phyloP scores from a whole-genome alignment of 35 echinoderm and acorn worm genomes.

The Ptychodera flava region DNA sequence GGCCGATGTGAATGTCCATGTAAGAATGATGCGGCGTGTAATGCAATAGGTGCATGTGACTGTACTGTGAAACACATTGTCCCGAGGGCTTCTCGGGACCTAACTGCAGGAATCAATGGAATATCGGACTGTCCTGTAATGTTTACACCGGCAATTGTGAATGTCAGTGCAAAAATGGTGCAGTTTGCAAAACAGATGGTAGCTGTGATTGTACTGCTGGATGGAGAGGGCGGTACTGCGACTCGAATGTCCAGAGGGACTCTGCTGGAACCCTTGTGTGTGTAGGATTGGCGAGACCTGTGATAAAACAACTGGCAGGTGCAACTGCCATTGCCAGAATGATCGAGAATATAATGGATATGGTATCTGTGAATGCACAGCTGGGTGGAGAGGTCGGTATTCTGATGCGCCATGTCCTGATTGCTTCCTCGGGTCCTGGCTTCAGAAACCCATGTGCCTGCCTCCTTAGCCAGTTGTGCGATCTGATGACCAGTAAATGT shows the following conservation, averaged over 20 bases:
- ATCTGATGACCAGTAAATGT: no score
- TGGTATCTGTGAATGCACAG: conserved; percentile 55
- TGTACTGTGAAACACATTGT: conserved; percentile 55
- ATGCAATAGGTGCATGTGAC: conserved; percentile 18
- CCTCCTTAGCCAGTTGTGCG: no score
- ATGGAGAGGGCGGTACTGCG: conserved; percentile 29
- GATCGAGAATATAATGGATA: conserved; percentile 41
- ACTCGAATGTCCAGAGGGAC: conserved; percentile 37
- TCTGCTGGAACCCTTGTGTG: conserved; percentile 43
- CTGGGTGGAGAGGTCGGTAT: conserved; percentile 63
- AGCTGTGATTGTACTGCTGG: no score
- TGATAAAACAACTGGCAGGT: conserved; percentile 21
- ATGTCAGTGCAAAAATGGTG: no score
- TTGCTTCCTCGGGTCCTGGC: not conserved
- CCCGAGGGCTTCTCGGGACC: conserved; percentile 43
- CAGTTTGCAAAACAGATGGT: no score
- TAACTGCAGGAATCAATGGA: conserved; percentile 27
- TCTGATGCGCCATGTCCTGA: conserved; percentile 43
- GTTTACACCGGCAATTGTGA: conserved; percentile 18
- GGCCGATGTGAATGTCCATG: conserved; percentile 5
- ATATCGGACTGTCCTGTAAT: conserved; percentile 43
- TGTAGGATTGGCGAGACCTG: conserved; percentile 46
- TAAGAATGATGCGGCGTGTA: not conserved
- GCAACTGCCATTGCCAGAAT: conserved; percentile 61
- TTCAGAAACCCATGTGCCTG: not conserved